phyloP scores from a whole-genome alignment of 2,113 vertebrate genomes.

The Cervus canadensis region DNA sequence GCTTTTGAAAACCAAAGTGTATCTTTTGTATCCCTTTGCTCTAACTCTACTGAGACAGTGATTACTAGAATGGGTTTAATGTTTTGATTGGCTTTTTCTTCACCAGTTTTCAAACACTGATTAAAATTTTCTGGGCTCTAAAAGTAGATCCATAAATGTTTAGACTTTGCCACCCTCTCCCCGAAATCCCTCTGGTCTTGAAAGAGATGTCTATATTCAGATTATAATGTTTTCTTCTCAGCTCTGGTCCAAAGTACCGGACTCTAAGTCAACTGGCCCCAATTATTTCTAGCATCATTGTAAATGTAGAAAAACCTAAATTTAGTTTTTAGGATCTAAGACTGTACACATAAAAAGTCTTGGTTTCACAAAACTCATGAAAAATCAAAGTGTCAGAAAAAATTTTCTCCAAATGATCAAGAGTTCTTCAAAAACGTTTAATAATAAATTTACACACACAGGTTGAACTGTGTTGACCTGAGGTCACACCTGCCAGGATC shows the following conservation, averaged over 20 bases:
- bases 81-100: not conserved
- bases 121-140: not conserved
- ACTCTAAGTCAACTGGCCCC: not conserved
- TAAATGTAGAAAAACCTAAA: conserved; percentile 6
- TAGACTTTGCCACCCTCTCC: not conserved
- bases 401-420: conserved; percentile 2
- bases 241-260: not conserved
- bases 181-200: not conserved
- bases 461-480: not conserved
- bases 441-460: not conserved
- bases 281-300: not conserved
- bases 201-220: not conserved
- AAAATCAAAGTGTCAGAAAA: conserved; percentile 4
- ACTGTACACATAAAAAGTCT: not conserved
- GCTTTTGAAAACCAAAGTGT: conserved; percentile 24
- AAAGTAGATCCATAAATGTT: not conserved
- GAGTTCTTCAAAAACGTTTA: not conserved
- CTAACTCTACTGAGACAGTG: not conserved
- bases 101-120: conserved; percentile 7
- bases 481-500: not conserved
- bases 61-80: not conserved
- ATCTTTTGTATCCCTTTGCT: not conserved
- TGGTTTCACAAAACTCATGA: conserved; percentile 9
- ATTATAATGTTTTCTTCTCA: not conserved
- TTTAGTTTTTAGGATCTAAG: not conserved